Percentiles rank a stretch among this genome's conserved stretches.
These are phyloP conservation scores for Suillia variegata DNA, from an alignment of 2,888 invertebrate species.

Conservation along the genomic window DNA sequence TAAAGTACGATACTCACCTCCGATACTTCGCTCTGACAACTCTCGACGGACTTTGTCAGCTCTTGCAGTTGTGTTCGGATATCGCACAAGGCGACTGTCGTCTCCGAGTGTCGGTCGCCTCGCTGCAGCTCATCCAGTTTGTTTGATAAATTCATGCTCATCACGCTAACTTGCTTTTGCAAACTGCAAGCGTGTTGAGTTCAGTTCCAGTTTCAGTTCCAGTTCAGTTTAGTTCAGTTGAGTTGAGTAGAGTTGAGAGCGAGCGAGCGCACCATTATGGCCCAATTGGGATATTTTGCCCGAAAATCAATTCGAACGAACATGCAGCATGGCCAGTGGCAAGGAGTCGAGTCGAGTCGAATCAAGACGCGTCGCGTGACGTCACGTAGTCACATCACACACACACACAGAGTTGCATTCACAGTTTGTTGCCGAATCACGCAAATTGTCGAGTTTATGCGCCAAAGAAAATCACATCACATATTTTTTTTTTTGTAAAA, in stretches of 20 bases:
- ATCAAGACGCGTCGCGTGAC: background rate
- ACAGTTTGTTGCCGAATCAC: too few relatives aligned
- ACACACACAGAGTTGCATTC: background rate
- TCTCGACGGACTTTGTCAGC: slow-evolving; percentile 92
- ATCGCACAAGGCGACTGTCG: slow-evolving; percentile 91
- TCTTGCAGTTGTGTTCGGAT: slow-evolving; percentile 91
- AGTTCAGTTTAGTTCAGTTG: too few relatives aligned
- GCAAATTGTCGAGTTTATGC: slow-evolving; percentile 16
- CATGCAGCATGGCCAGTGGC: slow-evolving; percentile 41
- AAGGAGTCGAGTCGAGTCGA: slow-evolving; percentile 29
- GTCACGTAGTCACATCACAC: background rate
- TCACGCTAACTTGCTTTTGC: slow-evolving; percentile 97
- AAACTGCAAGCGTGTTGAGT: slow-evolving; percentile 68
- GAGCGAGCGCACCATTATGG: slow-evolving; percentile 20
- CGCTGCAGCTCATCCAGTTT: slow-evolving; percentile 93
- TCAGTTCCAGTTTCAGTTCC: too few relatives aligned
- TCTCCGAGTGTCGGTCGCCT: slow-evolving; percentile 88
- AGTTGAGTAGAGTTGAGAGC: background rate
- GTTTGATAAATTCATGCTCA: slow-evolving; percentile 94
- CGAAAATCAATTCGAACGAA: slow-evolving; percentile 35
- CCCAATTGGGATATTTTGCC: slow-evolving; percentile 21
- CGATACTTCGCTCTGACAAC: slow-evolving; percentile 92
- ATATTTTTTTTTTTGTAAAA: background rate
- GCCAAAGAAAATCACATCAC: too few relatives aligned
- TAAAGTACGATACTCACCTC: too few relatives aligned